A percentile compares a stretch with the other conserved stretches of the same genome.
These are phyloP conservation scores for Monoplex corrugatus DNA, from an alignment of 2,888 invertebrate species.

Conservation along the genomic window DNA sequence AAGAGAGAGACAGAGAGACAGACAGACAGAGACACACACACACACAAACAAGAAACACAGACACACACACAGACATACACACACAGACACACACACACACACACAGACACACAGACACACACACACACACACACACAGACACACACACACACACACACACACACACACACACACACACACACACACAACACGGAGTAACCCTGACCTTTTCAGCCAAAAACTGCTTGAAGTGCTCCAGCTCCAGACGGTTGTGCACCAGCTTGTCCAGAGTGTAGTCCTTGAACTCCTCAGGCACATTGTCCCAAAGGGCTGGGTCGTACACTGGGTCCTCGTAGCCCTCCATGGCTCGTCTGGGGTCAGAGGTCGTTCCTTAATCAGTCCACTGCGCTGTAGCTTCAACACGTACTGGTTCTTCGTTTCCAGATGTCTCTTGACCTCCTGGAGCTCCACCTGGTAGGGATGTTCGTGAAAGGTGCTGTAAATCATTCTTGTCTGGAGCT, in stretches of 20 bases:
- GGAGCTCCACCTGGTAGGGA: slow-evolving; percentile 74
- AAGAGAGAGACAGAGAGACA: no score
- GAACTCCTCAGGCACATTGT: slow-evolving; percentile 77
- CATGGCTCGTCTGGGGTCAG: slow-evolving; percentile 75
- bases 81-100: no score
- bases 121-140: slow-evolving; percentile 15
- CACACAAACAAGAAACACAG: no score
- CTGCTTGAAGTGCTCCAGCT: slow-evolving; percentile 78
- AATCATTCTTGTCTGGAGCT: no score
- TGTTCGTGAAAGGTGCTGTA: no score
- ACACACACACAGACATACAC: no score
- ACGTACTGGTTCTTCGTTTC: slow-evolving; percentile 79
- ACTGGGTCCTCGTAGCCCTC: slow-evolving; percentile 79
- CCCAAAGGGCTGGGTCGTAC: slow-evolving; percentile 75
- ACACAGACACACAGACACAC: slow-evolving; percentile 14
- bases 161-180: not conserved
- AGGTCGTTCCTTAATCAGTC: slow-evolving; percentile 76
- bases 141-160: not conserved
- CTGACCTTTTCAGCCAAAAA: slow-evolving; percentile 74
- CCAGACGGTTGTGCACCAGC: slow-evolving; percentile 77
- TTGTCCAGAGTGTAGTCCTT: slow-evolving; percentile 75
- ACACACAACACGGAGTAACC: no score
- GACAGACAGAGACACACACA: no score
- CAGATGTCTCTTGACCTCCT: slow-evolving; percentile 75
- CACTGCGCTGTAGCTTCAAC: slow-evolving; percentile 74